A percentile compares a stretch with the other conserved stretches of the same genome.
Conservation (phyloP, 2,888 invertebrate genomes). For the Catocala sponsa region DNA sequence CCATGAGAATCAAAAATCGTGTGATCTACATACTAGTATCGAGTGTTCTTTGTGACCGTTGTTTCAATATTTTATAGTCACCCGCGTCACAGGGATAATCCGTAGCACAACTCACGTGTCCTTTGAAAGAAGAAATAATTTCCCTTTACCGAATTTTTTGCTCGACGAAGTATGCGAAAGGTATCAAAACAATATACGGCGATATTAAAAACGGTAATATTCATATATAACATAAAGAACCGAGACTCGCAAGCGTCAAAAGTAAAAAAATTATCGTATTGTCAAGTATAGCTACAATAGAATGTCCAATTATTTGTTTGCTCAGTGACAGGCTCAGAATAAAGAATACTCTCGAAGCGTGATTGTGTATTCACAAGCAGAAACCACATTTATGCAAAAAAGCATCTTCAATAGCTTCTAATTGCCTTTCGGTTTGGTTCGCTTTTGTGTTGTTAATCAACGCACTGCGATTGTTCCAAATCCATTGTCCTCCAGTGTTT, state of each 20-base stretch:
- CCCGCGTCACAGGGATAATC: too few species aligned
- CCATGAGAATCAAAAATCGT: too few species aligned
- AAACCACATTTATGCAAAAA: constrained; percentile 47
- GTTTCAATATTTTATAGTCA: too few species aligned
- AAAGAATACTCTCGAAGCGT: constrained; percentile 17
- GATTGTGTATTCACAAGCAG: constrained; percentile 41
- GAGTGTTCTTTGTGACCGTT: too few species aligned
- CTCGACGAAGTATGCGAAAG: too few species aligned
- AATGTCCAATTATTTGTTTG: constrained; percentile 24
- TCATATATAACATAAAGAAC: too few species aligned
- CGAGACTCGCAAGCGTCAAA: not conserved
- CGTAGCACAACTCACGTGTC: too few species aligned
- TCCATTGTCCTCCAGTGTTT: constrained; percentile 50
- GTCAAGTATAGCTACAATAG: constrained; percentile 10
- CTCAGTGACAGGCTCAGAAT: constrained; percentile 10
- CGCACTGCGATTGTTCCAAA: constrained; percentile 53
- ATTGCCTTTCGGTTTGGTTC: constrained; percentile 62
- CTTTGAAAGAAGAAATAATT: too few species aligned
- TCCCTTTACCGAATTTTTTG: too few species aligned
- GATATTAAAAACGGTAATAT: too few species aligned
- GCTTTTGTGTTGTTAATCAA: constrained; percentile 71
- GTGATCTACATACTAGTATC: too few species aligned
- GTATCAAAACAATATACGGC: too few species aligned
- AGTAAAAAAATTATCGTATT: not conserved
- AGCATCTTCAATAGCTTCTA: constrained; percentile 53